Base-by-base conservation (phyloP, 2,888 invertebrate species). In the Polydrusus pterygomalis region DNA sequence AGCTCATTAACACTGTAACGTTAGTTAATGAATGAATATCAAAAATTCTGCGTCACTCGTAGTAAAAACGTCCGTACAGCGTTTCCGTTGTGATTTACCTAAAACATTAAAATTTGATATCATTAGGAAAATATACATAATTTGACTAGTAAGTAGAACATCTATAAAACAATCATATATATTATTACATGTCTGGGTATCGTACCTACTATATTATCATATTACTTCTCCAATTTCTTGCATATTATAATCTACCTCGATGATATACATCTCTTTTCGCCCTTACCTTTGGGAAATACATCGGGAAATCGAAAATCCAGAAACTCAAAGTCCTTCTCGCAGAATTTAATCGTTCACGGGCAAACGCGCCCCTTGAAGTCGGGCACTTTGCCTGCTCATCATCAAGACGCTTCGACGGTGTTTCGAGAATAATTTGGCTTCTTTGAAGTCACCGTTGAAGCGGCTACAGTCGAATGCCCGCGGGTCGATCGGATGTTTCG, bases 351-450 rank as follows among this genome's bases (percentile, higher is more conserved):
- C 63, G 38, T 71, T 71, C 15, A 71, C 71, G 63, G 63, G 38
- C 56, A 68, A 56, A 68, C 68, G 68, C 68, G 38, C 56, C 56
- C 71, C 71, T 63, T 71, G 51, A 67, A 67, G 67, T 54, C 67
- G 30, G 51, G 38, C 49, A 51, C 67, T 67, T 51, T 51, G 51
- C 54, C 51, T 40, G 8, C 51, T 67, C 51, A 40, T 67, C 51
- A 40, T 20, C 51, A 34, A 51, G 67, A 67, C 18, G 58, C 38
- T 60, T 7, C 38, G 43, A 49, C 34, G 62, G 40, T 63, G 40
- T 45, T 45, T 63, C 47, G 18, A 64, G 15, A 64, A 64, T 64
- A 47, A 63, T 63, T 45, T 40, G 62, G 20, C 34, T 63, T 63
- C 34, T 63, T 63, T 63, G 62, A 60, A 38, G 62, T 63, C 43